Evolutionary conservation across 2,113 vertebrate species (phyloP).

Genomic region (Neogobius melanostomus): DNA sequence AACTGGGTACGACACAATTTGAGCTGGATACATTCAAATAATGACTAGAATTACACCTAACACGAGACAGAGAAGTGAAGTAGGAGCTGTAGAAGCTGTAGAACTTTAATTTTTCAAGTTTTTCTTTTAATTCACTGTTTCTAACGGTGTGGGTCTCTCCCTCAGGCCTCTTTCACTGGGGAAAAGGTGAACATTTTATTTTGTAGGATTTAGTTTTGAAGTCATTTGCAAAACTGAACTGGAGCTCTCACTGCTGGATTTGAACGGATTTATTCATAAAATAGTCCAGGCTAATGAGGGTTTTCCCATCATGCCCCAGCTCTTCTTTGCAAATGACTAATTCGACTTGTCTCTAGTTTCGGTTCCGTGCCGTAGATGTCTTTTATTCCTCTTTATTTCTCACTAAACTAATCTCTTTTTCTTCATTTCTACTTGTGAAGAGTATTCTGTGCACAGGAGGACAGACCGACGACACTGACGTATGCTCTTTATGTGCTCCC

Average conservation of each 20-base stretch:
- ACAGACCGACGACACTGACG: constrained; percentile 66
- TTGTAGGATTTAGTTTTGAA: background rate
- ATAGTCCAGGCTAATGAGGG: too few species aligned
- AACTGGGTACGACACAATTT: constrained; percentile 86
- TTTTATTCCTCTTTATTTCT: background rate
- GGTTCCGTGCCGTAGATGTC: too few species aligned
- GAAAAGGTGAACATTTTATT: constrained; percentile 74
- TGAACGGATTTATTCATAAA: too few species aligned
- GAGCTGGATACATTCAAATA: too few species aligned
- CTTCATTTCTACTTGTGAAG: constrained; percentile 46
- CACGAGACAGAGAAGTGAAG: too few species aligned
- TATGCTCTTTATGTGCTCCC: constrained; percentile 21
- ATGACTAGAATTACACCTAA: too few species aligned
- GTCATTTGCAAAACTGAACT: background rate
- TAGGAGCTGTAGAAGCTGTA: too few species aligned
- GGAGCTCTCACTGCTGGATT: too few species aligned
- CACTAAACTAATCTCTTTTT: background rate
- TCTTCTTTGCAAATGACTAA: background rate
- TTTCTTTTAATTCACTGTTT: constrained; percentile 17
- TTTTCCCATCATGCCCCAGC: too few species aligned
- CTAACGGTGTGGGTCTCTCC: constrained; percentile 47
- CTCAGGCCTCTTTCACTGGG: constrained; percentile 72
- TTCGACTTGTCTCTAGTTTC: too few species aligned
- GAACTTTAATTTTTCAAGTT: background rate
- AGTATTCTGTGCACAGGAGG: constrained; percentile 76